Base-by-base conservation (phyloP, 2,113 vertebrate genomes). In the Ochotona princeps region DNA sequence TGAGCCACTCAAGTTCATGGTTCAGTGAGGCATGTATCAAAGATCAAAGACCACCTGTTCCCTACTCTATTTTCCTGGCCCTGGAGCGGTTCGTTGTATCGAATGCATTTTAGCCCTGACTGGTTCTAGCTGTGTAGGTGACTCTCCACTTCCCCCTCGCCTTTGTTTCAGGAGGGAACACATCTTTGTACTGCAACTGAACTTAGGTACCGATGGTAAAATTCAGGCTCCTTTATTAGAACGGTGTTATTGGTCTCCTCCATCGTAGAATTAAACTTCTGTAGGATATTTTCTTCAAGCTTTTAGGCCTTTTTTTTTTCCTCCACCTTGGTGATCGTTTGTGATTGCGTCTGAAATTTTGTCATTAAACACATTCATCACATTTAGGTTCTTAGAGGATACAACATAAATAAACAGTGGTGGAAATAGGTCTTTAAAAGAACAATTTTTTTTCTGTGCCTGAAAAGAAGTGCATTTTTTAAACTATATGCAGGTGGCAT, bases 311-410 rank as follows among this genome's bases (percentile, higher is more conserved):
- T 79, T 57, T 76, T 51, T 35, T 14, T 6, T 30, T 47, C n/a
- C 74, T 54, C 83, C 11, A 73, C 10, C 11, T 61, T 69, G 38
- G 38, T 44, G 38, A 6, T 44, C 38, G 38, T 76, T 44, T 12
- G 9, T 11, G 38, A 44, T 44, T 44, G 17, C 38, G 70, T 80
- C 85, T 93, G 38, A 93, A 94, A 90, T 30, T 26, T 74, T 25
- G n/a, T 12, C 60, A 18, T 83, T 61, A 89, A 87, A 90, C 3
- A 10, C 17, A 35, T 51, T 35, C 54, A 73, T 73, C 23, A 76
- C 26, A 76, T 13, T 78, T 91, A 38, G 69, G 21, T 61, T 83
- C 44, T 65, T 54, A 91, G 8, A n/a, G 8, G 14, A 51, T 66
- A 23, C 28, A 88, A 69, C 30, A 65, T 7, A 81, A 80, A n/a